Evolutionary conservation across 2,888 invertebrate species (phyloP).

Genomic region (Agrypnus murinus): DNA sequence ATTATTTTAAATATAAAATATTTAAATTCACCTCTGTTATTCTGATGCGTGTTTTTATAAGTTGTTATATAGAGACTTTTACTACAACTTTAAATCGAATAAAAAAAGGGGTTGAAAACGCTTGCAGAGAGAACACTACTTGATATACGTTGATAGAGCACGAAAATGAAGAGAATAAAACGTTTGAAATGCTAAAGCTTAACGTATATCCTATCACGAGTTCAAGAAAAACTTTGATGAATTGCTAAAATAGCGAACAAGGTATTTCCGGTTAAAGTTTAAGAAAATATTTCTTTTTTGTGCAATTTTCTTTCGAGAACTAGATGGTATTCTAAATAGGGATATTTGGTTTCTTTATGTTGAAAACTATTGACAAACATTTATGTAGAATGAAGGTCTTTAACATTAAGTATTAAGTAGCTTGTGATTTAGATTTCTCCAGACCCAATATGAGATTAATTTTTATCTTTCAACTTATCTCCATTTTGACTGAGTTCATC

Average conservation of each 20-base stretch:
- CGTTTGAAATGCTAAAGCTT: slow-evolving; percentile 28
- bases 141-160: slow-evolving; percentile 40
- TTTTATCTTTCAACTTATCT: too few relatives aligned
- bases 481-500: too few relatives aligned
- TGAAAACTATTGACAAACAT: too few relatives aligned
- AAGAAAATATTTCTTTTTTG: neutral
- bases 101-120: slow-evolving; percentile 33
- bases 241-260: slow-evolving; percentile 20
- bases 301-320: too few relatives aligned
- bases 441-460: too few relatives aligned
- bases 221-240: slow-evolving; percentile 15
- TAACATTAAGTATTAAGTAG: too few relatives aligned
- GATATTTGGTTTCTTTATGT: too few relatives aligned
- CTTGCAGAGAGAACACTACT: slow-evolving; percentile 24
- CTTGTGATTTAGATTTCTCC: too few relatives aligned
- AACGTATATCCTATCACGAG: slow-evolving; percentile 12
- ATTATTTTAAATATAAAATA: too few relatives aligned
- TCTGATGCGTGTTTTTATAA: neutral
- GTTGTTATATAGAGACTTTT: neutral
- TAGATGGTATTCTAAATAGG: too few relatives aligned
- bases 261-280: neutral
- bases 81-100: slow-evolving; percentile 33
- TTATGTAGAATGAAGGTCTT: too few relatives aligned
- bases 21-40: neutral
- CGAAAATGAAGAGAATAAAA: slow-evolving; percentile 44